Percentiles rank a stretch among this genome's conserved stretches.
Conservation (phyloP, 2,113 vertebrate genomes). For the Triplophysa dalaica region DNA sequence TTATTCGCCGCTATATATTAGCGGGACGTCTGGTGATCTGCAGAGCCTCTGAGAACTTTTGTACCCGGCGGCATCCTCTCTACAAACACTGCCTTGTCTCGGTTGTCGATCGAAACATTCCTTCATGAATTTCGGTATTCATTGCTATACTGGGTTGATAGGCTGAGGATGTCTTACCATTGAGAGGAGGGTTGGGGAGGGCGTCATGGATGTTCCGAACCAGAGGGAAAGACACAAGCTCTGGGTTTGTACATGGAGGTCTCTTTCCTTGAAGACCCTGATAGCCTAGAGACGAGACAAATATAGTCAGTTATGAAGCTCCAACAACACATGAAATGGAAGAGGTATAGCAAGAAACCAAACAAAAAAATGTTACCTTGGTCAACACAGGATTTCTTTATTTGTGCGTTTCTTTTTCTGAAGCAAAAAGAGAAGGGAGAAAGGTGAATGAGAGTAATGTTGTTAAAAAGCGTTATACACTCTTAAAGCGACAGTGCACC, state of each 20-base stretch:
- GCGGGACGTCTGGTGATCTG: constrained; percentile 24
- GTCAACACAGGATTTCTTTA: constrained; percentile 68
- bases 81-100: constrained; percentile 45
- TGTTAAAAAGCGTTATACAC: neutral
- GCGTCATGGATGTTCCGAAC: constrained; percentile 62
- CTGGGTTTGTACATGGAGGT: constrained; percentile 60
- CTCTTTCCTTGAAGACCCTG: constrained; percentile 69
- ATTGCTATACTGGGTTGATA: constrained; percentile 7
- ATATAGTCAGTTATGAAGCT: neutral
- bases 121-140: constrained; percentile 41
- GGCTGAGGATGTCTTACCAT: constrained; percentile 68
- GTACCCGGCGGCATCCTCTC: constrained; percentile 26
- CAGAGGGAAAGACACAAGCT: constrained; percentile 72
- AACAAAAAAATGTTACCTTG: constrained; percentile 59
- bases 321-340: neutral
- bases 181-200: constrained; percentile 67
- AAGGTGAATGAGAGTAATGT: too few species aligned
- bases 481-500: neutral
- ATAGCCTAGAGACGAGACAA: constrained; percentile 56
- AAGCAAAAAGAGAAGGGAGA: neutral
- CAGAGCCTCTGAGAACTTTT: constrained; percentile 27
- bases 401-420: constrained; percentile 67
- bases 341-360: neutral
- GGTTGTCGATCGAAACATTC: constrained; percentile 9
- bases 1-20: constrained; percentile 11